Base-by-base conservation (phyloP, 2,888 invertebrate species). In the Melipona bicolor region DNA sequence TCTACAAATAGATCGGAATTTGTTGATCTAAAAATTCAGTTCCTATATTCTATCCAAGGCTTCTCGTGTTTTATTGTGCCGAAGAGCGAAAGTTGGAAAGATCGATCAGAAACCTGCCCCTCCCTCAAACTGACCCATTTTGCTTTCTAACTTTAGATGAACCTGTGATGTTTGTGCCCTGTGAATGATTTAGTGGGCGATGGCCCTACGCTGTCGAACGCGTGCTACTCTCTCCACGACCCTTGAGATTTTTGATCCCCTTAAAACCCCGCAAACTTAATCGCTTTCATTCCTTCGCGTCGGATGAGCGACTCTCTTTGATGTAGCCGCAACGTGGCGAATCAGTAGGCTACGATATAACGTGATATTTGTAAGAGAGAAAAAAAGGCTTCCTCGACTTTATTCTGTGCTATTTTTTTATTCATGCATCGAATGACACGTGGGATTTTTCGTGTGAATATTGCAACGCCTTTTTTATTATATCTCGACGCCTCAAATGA, bases 261-360 rank as follows among this genome's bases (percentile, higher is more conserved):
- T 75, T 77, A 54, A 72, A 81, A 61, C 77, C 77, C 81, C 75
- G 84, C 84, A 77, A 86, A 84, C 81, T 86, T 90, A 81, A 90
- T 87, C 85, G 82, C 64, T 78, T 69, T 79, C 65, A 49, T 74
- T 79, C 81, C 79, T 79, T 67, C 78, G 67, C 77, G 54, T 59
- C 77, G 65, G 81, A 71, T 43, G 83, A 74, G 32, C 68, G 59
- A 69, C 73, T 24, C 68, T 62, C 85, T 90, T 90, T 90, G 90
- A 91, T 90, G 87, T 86, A 64, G 67, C 85, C 84, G 88, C 85
- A 73, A 85, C 75, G 79, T 84, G 78, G 84, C 86, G 79, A 85
- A 84, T 87, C 80, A 81, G 72, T 80, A 73, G 67, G 36, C 32
- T 59, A 72, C 77, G 50, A 73, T 69, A 65, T 43, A 19, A 68